A percentile compares a stretch with the other conserved stretches of the same genome.
Evolutionary conservation across 2,113 vertebrate genomes (phyloP).

Genomic region (Dicerorhinus sumatrensis): DNA sequence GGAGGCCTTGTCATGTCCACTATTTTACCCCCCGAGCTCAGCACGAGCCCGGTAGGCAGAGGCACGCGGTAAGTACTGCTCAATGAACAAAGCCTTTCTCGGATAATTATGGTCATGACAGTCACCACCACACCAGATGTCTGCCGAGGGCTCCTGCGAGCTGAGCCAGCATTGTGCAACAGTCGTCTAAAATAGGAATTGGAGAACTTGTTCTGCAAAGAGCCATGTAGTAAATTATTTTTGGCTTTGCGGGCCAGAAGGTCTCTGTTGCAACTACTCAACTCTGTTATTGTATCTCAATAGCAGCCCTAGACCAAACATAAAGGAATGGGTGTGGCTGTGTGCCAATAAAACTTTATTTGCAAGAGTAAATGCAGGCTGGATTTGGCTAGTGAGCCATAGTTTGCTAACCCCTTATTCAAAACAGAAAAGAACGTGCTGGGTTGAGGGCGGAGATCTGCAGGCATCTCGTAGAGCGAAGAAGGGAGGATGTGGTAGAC

Average conservation of each 20-base stretch:
- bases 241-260: background rate
- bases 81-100: background rate
- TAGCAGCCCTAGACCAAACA: background rate
- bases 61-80: background rate
- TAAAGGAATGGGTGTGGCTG: background rate
- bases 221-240: background rate
- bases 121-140: background rate
- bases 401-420: background rate
- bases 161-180: fast-evolving
- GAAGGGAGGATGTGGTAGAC: fast-evolving
- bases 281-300: background rate
- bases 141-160: background rate
- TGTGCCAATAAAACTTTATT: background rate
- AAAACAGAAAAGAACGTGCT: background rate
- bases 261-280: background rate
- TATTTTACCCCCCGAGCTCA: background rate
- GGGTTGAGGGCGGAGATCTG: background rate
- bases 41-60: background rate
- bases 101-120: no score
- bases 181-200: background rate
- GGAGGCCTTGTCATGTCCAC: background rate
- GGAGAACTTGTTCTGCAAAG: background rate
- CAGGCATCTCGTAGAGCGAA: background rate
- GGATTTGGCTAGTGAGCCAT: background rate
- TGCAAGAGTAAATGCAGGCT: background rate